These are phyloP conservation scores for Drymodes brunneopygia DNA, from an alignment of 2,113 vertebrate species.

Conservation along the genomic window DNA sequence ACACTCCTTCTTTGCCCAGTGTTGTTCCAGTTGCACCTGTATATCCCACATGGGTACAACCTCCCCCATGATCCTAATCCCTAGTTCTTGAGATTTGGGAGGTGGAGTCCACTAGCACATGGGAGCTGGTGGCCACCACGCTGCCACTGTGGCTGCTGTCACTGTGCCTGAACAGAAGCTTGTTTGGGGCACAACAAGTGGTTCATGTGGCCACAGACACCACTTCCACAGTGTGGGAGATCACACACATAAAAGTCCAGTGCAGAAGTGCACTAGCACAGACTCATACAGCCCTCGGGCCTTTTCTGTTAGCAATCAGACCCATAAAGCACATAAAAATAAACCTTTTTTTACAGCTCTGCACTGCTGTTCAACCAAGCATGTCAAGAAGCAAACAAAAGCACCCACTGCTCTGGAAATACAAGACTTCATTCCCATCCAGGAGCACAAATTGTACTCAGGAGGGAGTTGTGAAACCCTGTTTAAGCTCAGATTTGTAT, in stretches of 20 bases:
- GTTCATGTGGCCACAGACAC: background rate
- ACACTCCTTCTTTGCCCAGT: background rate
- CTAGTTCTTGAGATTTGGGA: background rate
- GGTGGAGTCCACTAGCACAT: background rate
- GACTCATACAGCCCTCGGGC: background rate
- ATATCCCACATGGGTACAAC: background rate
- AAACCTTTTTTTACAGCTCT: conserved; percentile 59
- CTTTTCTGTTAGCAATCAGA: conserved; percentile 59
- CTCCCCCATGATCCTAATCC: accelerated
- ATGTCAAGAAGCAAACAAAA: conserved; percentile 56
- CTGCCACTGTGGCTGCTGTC: background rate
- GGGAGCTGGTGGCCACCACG: background rate
- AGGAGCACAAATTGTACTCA: conserved; percentile 33
- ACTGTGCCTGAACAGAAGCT: background rate
- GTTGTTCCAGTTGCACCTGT: background rate
- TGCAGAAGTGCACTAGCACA: conserved; percentile 35
- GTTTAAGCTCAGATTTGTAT: conserved; percentile 45
- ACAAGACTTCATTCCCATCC: conserved; percentile 15
- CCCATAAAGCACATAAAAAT: conserved; percentile 59
- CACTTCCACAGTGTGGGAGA: conserved; percentile 7
- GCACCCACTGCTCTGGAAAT: conserved; percentile 50
- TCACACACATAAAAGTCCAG: conserved; percentile 17
- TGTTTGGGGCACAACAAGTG: background rate
- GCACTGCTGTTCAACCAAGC: conserved; percentile 46
- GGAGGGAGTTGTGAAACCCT: conserved; percentile 23